These are phyloP conservation scores for Manacus vitellinus DNA, from an alignment of 2,113 vertebrate species.

Conservation along the genomic window DNA sequence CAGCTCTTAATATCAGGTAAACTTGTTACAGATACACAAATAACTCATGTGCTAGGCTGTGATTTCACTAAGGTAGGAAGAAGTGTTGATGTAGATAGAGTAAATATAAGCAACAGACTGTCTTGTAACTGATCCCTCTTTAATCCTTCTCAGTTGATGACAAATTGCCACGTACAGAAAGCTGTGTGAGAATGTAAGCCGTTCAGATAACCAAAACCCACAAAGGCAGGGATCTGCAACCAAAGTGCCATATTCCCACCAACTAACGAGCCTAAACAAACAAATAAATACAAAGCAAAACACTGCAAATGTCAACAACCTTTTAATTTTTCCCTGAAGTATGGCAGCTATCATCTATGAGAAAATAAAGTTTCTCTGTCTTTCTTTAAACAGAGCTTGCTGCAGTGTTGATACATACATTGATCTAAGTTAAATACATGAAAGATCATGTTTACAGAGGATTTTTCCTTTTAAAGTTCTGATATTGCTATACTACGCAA, in stretches of 20 bases:
- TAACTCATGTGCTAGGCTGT: slow-evolving; percentile 41
- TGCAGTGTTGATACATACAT: not conserved
- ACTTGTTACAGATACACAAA: slow-evolving; percentile 64
- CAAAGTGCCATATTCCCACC: slow-evolving; percentile 5
- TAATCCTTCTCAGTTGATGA: slow-evolving; percentile 49
- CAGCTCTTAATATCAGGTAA: slow-evolving; percentile 60
- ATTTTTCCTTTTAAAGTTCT: not conserved
- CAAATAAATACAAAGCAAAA: not conserved
- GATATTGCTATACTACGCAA: not conserved
- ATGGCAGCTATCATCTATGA: not conserved
- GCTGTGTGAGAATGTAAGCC: slow-evolving; percentile 13
- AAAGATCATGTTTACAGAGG: not conserved
- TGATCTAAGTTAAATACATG: not conserved
- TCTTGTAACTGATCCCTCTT: slow-evolving; percentile 57
- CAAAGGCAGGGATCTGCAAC: not conserved
- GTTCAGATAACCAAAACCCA: slow-evolving; percentile 25
- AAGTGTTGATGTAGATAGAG: slow-evolving; percentile 30
- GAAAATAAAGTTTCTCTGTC: not conserved
- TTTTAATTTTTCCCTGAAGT: not conserved
- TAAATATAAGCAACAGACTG: slow-evolving; percentile 58
- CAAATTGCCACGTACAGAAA: slow-evolving; percentile 47
- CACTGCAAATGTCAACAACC: not conserved
- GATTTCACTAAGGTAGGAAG: slow-evolving; percentile 51
- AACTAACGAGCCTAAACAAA: not conserved
- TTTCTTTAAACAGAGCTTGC: not conserved